Evolutionary conservation across 2,888 invertebrate genomes (phyloP).

Genomic region (Dasypolia templi): DNA sequence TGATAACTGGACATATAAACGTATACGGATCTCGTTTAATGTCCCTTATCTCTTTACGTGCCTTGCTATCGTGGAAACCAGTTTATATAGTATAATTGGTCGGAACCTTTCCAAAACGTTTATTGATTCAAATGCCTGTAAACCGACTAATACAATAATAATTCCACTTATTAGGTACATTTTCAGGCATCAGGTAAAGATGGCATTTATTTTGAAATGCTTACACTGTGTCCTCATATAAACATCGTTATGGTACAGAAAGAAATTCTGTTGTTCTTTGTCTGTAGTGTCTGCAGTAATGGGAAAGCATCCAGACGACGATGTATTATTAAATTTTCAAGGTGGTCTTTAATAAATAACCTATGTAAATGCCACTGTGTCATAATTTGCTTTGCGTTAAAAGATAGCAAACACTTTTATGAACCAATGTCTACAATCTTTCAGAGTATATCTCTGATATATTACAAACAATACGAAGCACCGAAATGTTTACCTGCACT

Average conservation of each 20-base stretch:
- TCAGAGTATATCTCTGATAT: slow-evolving; percentile 10
- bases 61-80: slow-evolving; percentile 13
- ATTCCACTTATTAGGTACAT: not conserved
- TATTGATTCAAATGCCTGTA: not conserved
- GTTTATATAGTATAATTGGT: not conserved
- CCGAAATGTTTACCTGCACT: slow-evolving; percentile 14
- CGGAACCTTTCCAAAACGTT: not conserved
- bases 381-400: slow-evolving; percentile 42
- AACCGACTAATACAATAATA: not conserved
- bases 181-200: not conserved
- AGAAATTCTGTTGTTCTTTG: slow-evolving; percentile 3
- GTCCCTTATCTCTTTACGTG: slow-evolving; percentile 11
- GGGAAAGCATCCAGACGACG: not conserved
- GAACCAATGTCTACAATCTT: not conserved
- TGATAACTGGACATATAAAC: no score
- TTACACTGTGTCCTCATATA: not conserved
- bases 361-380: slow-evolving; percentile 27
- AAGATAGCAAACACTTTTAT: slow-evolving; percentile 28
- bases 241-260: not conserved
- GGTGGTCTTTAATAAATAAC: slow-evolving; percentile 43
- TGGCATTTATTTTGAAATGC: not conserved
- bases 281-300: slow-evolving; percentile 4
- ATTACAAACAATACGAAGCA: slow-evolving; percentile 9
- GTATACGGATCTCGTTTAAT: slow-evolving; percentile 28
- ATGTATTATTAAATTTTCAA: slow-evolving; percentile 39